Conservation (phyloP, 1,140 invertebrate species). For the Philopotamus ludificatus region DNA sequence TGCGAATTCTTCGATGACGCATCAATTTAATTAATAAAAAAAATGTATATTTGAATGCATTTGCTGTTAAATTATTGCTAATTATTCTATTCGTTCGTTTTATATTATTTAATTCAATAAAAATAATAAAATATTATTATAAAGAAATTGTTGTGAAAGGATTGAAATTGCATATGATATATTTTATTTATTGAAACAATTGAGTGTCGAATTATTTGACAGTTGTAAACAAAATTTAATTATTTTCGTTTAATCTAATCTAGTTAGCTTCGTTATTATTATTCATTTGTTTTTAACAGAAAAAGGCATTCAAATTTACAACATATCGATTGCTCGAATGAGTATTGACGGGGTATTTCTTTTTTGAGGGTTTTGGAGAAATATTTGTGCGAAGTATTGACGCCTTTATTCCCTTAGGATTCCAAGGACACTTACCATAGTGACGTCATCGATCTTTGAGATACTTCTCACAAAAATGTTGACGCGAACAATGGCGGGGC, state of each 20-base stretch:
- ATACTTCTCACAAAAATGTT: conserved; percentile 98
- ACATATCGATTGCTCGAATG: not conserved
- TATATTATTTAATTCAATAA: no score
- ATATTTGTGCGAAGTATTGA: conserved; percentile 35
- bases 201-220: no score
- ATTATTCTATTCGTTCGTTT: no score
- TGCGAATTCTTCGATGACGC: conserved; percentile 9
- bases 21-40: not conserved
- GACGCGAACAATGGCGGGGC: conserved; percentile 86
- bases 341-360: not conserved
- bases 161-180: no score
- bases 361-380: not conserved
- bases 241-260: conserved; percentile 1
- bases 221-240: not conserved
- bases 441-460: conserved; percentile 98
- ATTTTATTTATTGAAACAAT: no score
- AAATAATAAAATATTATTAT: no score
- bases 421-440: conserved; percentile 82
- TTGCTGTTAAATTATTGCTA: no score
- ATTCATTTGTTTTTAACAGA: not conserved
- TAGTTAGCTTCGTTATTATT: not conserved
- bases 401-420: conserved; percentile 37
- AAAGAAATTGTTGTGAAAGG: no score
- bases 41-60: conserved; percentile 4
- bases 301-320: not conserved